Conservation (phyloP, 2,113 vertebrate genomes). For the Carassius carassius region DNA sequence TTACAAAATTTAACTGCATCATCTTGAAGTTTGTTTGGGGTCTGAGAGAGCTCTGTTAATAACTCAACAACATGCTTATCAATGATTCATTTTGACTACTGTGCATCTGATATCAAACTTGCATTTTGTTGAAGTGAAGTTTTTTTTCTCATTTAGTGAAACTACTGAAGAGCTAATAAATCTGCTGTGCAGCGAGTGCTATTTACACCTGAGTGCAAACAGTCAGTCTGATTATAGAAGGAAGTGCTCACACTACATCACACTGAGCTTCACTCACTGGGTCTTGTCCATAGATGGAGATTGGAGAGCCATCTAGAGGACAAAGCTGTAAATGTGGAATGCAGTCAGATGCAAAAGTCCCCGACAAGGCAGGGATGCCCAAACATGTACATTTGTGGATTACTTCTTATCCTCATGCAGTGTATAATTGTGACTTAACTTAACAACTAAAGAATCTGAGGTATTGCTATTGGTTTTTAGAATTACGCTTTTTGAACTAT, state of each 20-base stretch:
- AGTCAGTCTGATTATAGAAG: background rate
- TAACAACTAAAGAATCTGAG: background rate
- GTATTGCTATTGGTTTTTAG: background rate
- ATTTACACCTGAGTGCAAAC: background rate
- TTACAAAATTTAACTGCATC: background rate
- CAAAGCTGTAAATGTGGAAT: background rate
- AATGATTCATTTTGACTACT: background rate
- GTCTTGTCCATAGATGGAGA: slow-evolving; percentile 7
- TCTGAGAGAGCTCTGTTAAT: background rate
- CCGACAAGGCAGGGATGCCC: background rate
- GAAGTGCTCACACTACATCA: background rate
- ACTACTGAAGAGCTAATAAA: background rate
- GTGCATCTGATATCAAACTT: background rate
- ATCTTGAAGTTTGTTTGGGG: background rate
- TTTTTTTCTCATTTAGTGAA: background rate
- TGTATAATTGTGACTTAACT: background rate
- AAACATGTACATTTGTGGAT: background rate
- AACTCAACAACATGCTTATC: background rate
- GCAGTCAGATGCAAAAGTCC: background rate
- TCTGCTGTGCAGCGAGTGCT: background rate
- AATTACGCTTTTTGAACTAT: background rate
- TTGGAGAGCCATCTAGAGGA: slow-evolving; percentile 39
- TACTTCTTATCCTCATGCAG: background rate
- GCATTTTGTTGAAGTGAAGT: background rate
- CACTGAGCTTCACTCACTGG: background rate